Conservation (phyloP, 2,797 vertebrate species). For the Triplophysa bombifrons region DNA sequence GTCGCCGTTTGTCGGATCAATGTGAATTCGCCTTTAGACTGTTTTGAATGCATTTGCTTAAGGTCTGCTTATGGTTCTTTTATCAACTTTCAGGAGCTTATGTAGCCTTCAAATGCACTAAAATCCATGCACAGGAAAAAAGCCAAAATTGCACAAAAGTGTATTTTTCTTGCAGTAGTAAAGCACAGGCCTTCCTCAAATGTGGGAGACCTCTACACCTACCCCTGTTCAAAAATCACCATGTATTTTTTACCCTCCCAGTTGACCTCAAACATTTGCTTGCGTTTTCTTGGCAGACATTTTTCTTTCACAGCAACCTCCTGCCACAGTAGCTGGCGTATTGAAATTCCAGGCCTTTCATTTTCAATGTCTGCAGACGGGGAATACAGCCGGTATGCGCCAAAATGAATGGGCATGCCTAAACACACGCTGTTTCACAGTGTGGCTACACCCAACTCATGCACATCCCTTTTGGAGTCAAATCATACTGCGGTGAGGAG, state of each 20-base stretch:
- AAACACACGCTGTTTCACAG: slow-evolving; percentile 31
- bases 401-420: slow-evolving; percentile 20
- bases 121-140: not conserved
- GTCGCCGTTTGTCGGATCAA: not conserved
- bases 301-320: slow-evolving; percentile 33
- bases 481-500: slow-evolving; percentile 21
- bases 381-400: slow-evolving; percentile 1
- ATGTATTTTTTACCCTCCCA: not conserved
- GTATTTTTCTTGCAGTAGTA: not conserved
- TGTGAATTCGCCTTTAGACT: not conserved
- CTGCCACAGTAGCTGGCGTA: not conserved
- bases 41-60: not conserved
- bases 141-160: not conserved
- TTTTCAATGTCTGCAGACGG: slow-evolving; percentile 9
- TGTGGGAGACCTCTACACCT: not conserved
- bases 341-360: slow-evolving; percentile 7
- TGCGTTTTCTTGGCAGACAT: slow-evolving; percentile 22
- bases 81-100: not conserved
- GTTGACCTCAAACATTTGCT: slow-evolving; percentile 40
- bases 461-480: slow-evolving; percentile 21
- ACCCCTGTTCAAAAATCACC: not conserved
- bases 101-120: not conserved
- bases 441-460: slow-evolving; percentile 28
- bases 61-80: not conserved
- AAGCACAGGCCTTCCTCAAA: not conserved